Evolutionary conservation across 2,888 invertebrate species (phyloP), one percentile per base, ranked within the genome.

Genomic region (Hirtodrosophila duncani): DNA sequence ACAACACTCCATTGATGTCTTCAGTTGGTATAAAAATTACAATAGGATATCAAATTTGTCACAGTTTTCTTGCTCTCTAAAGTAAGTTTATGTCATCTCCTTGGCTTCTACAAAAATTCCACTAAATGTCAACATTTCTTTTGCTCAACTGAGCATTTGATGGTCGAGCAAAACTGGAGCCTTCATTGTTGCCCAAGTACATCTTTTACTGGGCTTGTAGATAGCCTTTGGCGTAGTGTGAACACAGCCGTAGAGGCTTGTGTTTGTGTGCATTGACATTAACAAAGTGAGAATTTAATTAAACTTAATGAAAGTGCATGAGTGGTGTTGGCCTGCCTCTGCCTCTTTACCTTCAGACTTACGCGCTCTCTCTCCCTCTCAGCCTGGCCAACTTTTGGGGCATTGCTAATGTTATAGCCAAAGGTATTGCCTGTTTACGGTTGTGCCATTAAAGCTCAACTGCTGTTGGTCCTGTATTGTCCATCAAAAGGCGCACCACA

Each of bases 251-350:
- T 38, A 49, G 48, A 27, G 43, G 34, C 49, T 42, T 63, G 50
- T 70, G 50, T 60, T 50, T 49, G 11, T 58, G 49, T 52, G 56
- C 79, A 70, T 72, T 79, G 72, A 72, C 72, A 72, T 72, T 79
- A 75, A 72, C 72, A 79, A 72, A 79, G 72, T 79, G 72, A 72
- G 72, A 72, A 72, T 72, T 72, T 72, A 72, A 72, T 72, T 72
- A 72, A 72, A 79, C 50, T 72, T 72, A 72, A 72, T 72, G 77
- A 79, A 72, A 72, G 80, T 72, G 77, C 80, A 72, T 58, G 80
- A 74, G 58, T 37, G 57, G 43, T 39, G 29, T 52, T 79, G 75
- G 67, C 67, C 49, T n/a, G n/a, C n/a, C n/a, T n/a, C n/a, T n/a
- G n/a, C n/a, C n/a, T 6, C 6, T 6, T 20, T 6, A 6, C 20